Evolutionary conservation across 2,113 vertebrate species (phyloP).

Genomic region (Pseudopipra pipra): DNA sequence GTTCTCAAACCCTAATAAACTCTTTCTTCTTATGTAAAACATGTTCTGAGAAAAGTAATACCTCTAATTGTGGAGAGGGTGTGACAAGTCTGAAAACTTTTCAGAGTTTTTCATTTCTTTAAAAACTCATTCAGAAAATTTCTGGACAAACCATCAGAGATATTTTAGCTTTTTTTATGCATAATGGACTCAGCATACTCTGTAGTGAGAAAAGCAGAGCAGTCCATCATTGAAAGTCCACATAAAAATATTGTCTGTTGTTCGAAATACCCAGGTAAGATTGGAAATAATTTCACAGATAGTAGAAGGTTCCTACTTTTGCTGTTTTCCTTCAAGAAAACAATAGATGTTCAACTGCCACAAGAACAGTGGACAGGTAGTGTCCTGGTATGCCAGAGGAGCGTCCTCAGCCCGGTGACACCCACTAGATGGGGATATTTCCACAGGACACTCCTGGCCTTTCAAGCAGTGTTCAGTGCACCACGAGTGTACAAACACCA

Average conservation of each 20-base stretch:
- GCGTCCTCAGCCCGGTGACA: neutral
- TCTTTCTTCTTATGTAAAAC: neutral
- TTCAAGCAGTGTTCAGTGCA: neutral
- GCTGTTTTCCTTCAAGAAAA: neutral
- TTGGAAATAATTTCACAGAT: neutral
- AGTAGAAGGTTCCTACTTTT: neutral
- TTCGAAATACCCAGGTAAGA: neutral
- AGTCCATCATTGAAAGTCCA: neutral
- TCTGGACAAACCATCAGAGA: neutral
- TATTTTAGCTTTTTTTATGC: neutral
- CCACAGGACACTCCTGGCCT: neutral
- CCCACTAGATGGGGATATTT: constrained; percentile 69
- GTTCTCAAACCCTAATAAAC: neutral
- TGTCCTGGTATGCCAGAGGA: neutral
- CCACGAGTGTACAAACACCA: rapidly evolving
- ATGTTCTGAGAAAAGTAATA: neutral
- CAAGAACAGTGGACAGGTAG: neutral
- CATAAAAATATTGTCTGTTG: rapidly evolving
- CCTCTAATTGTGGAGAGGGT: neutral
- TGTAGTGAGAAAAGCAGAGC: neutral
- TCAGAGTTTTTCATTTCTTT: neutral
- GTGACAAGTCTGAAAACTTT: neutral
- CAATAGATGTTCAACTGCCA: neutral
- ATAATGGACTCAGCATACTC: neutral
- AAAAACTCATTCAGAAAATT: neutral